Percentiles rank a stretch among this genome's conserved stretches.
Evolutionary conservation across 53 echinoderm and acorn worm genomes (phyloP).

Genomic region (Glandiceps talaboti): DNA sequence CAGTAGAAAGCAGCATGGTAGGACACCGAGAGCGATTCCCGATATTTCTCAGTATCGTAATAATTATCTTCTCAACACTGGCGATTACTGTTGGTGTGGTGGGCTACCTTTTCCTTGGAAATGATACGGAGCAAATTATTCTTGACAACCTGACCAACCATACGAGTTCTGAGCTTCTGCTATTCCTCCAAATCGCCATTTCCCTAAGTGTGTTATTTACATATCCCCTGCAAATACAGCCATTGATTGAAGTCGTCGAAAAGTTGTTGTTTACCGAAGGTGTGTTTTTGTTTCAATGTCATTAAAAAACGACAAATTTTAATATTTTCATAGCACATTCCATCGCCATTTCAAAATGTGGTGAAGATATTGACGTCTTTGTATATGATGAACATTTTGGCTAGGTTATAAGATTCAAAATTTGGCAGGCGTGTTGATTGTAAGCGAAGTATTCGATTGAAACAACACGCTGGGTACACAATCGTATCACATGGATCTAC

Average conservation of each 20-base stretch:
- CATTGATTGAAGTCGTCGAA: neutral
- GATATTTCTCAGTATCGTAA: neutral
- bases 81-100: neutral
- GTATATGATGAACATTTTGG: too few relatives aligned
- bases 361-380: too few relatives aligned
- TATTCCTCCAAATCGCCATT: neutral
- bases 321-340: too few relatives aligned
- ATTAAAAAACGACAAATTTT: too few relatives aligned
- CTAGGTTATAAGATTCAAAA: too few relatives aligned
- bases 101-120: neutral
- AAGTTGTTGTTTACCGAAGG: neutral
- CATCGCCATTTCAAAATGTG: too few relatives aligned
- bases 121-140: neutral
- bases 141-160: neutral
- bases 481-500: too few relatives aligned
- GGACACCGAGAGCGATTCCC: neutral
- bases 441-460: too few relatives aligned
- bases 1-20: neutral
- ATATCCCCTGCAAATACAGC: neutral
- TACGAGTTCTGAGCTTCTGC: neutral
- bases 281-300: too few relatives aligned
- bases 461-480: too few relatives aligned
- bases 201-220: neutral
- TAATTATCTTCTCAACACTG: neutral
- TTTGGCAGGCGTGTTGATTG: too few relatives aligned